These are phyloP conservation scores for Motacilla tschutschensis DNA, from an alignment of 2,113 vertebrate genomes.

Conservation along the genomic window DNA sequence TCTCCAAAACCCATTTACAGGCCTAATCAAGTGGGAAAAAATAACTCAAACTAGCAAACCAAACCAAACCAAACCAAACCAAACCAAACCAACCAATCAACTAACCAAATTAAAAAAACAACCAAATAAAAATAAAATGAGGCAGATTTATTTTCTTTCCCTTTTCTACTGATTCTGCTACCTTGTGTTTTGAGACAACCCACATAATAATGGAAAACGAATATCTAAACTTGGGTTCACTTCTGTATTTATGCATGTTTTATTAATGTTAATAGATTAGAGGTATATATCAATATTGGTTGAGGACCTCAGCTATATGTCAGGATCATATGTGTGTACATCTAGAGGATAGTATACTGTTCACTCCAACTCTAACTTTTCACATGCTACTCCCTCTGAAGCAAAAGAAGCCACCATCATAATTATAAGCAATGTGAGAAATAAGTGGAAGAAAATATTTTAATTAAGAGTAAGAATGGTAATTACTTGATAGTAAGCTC, in stretches of 20 bases:
- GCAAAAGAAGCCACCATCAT: not conserved
- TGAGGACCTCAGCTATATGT: not conserved
- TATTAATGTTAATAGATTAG: not conserved
- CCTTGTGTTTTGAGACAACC: not conserved
- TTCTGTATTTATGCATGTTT: not conserved
- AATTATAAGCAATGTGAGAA: not conserved
- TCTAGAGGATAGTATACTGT: not conserved
- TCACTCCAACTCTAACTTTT: not conserved
- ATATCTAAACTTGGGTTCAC: fast-evolving
- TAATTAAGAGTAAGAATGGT: not conserved
- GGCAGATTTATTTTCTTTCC: not conserved
- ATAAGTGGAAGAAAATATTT: not conserved
- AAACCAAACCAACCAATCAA: not conserved
- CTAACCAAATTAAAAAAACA: fast-evolving
- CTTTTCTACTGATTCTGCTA: not conserved
- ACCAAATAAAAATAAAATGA: not conserved
- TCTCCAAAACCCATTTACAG: not conserved
- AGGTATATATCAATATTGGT: not conserved
- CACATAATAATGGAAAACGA: fast-evolving
- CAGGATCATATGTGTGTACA: not conserved
- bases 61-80: not conserved
- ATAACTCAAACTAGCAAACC: not conserved
- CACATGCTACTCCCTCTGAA: not conserved
- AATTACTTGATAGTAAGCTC: not conserved
- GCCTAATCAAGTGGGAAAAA: not conserved